Evolutionary conservation across 1,140 invertebrate genomes (phyloP).

Genomic region (Philaenus spumarius): DNA sequence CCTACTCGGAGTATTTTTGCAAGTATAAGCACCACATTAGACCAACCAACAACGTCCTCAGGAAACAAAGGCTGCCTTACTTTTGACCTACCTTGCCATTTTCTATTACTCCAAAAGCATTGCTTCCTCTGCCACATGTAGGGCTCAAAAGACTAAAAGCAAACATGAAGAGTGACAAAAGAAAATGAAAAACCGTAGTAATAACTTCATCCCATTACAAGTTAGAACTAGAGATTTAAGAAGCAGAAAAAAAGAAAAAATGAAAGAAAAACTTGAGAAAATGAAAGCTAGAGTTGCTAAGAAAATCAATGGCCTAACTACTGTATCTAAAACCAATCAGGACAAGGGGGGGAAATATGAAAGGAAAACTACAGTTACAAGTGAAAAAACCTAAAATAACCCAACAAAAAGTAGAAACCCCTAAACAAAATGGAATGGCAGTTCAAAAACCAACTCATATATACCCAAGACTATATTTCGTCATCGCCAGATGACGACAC

Average conservation of each 20-base stretch:
- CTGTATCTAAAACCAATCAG: neutral
- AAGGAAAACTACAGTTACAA: neutral
- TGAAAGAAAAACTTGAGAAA: neutral
- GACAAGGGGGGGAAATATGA: neutral
- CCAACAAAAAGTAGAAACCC: neutral
- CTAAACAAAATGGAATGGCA: conserved; percentile 1
- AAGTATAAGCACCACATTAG: neutral
- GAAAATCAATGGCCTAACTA: neutral
- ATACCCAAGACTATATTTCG: neutral
- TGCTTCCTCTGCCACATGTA: conserved; percentile 1
- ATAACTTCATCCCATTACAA: conserved; percentile 3
- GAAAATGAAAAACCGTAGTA: conserved; percentile 1
- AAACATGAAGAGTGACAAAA: conserved; percentile 1
- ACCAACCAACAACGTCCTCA: conserved; percentile 1
- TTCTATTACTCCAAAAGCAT: neutral
- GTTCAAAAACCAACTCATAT: neutral
- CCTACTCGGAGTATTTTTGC: too few relatives aligned
- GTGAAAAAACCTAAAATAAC: neutral
- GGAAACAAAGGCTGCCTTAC: conserved; percentile 1
- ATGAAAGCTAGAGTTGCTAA: conserved; percentile 1
- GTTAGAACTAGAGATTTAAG: neutral
- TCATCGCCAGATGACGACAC: neutral
- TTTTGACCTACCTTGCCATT: conserved; percentile 1
- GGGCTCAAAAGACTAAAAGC: neutral
- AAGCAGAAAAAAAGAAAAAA: conserved; percentile 1